A percentile compares a stretch with the other conserved stretches of the same genome.
Conservation (phyloP, 2,113 vertebrate genomes). For the Corvus hawaiiensis region DNA sequence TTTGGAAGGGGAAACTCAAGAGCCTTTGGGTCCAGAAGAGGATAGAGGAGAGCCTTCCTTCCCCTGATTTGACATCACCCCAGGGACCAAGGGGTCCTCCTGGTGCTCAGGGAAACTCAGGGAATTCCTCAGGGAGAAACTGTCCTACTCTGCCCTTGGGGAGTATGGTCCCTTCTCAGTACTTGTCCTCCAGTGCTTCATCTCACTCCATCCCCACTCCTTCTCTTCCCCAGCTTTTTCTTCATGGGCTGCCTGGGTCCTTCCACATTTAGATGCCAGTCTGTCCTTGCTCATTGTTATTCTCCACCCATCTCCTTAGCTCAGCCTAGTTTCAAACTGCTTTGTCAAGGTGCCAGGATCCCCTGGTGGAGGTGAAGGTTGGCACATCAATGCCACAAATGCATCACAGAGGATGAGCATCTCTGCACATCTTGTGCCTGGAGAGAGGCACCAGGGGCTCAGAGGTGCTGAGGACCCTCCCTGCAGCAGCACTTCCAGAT, state of each 20-base stretch:
- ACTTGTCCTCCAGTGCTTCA: not conserved
- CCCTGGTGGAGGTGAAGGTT: not conserved
- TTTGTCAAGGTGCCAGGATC: slow-evolving; percentile 24
- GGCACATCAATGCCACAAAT: not conserved
- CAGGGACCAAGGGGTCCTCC: not conserved
- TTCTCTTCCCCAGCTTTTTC: not conserved
- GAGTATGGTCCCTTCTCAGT: not conserved
- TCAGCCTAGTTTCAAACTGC: not conserved
- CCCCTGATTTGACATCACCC: not conserved
- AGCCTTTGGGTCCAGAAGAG: not conserved
- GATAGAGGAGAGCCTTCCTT: not conserved
- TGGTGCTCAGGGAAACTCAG: not conserved
- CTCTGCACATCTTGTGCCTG: not conserved
- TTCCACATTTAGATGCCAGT: not conserved
- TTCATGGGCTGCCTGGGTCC: not conserved
- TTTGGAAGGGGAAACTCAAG: not conserved
- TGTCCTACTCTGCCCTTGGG: not conserved
- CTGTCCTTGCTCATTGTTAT: slow-evolving; percentile 25
- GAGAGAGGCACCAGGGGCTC: not conserved
- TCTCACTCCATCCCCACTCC: not conserved
- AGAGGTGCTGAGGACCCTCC: not conserved
- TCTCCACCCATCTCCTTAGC: not conserved
- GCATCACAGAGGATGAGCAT: not conserved
- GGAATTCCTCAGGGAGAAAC: not conserved
- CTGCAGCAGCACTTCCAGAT: not conserved